A percentile compares a stretch with the other conserved stretches of the same genome.
phyloP scores from a whole-genome alignment of 1,140 invertebrate genomes.

The Drosophila nikananu region DNA sequence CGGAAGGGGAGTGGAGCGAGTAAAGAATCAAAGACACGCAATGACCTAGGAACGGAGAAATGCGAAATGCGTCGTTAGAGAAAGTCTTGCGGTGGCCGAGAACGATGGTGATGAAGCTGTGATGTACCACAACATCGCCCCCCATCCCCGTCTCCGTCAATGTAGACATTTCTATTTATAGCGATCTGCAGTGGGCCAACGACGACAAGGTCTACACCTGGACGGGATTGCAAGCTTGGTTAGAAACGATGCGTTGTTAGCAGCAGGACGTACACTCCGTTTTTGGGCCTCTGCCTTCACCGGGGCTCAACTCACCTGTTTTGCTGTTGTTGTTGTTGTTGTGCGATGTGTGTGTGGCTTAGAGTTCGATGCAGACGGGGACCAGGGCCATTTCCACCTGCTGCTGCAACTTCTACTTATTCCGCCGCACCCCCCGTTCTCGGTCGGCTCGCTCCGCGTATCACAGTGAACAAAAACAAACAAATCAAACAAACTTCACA shows the following conservation, averaged over 20 bases:
- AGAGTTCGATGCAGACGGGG: constrained; percentile 3
- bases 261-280: neutral
- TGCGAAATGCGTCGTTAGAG: constrained; percentile 23
- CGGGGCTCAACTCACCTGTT: constrained; percentile 30
- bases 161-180: constrained; percentile 45
- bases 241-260: constrained; percentile 24
- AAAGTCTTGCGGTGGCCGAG: neutral
- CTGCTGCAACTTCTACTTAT: neutral
- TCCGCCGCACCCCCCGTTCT: neutral
- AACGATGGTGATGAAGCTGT: constrained; percentile 16
- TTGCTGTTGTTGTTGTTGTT: constrained; percentile 2
- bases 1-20: neutral
- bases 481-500: constrained; percentile 17
- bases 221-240: constrained; percentile 20
- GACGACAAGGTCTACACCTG: neutral
- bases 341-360: constrained; percentile 6
- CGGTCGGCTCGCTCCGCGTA: neutral
- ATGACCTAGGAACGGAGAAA: neutral
- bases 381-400: constrained; percentile 20
- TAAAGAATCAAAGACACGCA: constrained; percentile 10
- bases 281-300: neutral
- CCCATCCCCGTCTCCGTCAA: neutral
- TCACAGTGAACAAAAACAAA: constrained; percentile 15
- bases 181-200: constrained; percentile 23
- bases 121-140: constrained; percentile 16